A percentile compares a stretch with the other conserved stretches of the same genome.
Evolutionary conservation across 2,888 invertebrate species (phyloP).

Genomic region (Cantharis flavilabris): DNA sequence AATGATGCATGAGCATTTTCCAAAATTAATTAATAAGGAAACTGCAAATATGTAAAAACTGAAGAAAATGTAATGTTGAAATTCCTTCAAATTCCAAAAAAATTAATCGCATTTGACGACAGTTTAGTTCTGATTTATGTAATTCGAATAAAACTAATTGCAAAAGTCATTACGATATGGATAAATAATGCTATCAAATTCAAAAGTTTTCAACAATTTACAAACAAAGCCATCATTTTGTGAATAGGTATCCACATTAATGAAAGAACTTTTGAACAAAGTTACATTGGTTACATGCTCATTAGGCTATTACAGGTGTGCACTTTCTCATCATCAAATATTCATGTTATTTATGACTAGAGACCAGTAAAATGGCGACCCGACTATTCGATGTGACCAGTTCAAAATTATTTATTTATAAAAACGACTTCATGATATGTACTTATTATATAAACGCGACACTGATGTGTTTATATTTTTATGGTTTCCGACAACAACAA

Average conservation of each 20-base stretch:
- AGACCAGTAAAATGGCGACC: conserved; percentile 32
- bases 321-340: conserved; percentile 24
- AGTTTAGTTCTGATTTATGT: neutral
- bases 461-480: neutral
- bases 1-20: too few species aligned
- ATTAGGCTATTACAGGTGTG: conserved; percentile 22
- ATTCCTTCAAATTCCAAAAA: too few species aligned
- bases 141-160: neutral
- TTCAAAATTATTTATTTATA: conserved; percentile 21
- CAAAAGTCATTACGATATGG: neutral
- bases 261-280: conserved; percentile 14
- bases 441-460: neutral
- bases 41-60: too few species aligned
- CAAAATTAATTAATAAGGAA: too few species aligned
- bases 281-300: conserved; percentile 16
- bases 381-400: conserved; percentile 26
- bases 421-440: neutral
- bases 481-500: neutral
- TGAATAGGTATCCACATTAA: neutral
- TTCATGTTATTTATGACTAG: conserved; percentile 29
- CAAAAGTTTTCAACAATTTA: neutral
- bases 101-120: too few species aligned
- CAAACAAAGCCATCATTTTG: neutral
- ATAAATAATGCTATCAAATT: neutral
- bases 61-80: too few species aligned